A percentile compares a stretch with the other conserved stretches of the same genome.
Conservation (phyloP, 2,113 vertebrate species). For the Tragelaphus strepsiceros region DNA sequence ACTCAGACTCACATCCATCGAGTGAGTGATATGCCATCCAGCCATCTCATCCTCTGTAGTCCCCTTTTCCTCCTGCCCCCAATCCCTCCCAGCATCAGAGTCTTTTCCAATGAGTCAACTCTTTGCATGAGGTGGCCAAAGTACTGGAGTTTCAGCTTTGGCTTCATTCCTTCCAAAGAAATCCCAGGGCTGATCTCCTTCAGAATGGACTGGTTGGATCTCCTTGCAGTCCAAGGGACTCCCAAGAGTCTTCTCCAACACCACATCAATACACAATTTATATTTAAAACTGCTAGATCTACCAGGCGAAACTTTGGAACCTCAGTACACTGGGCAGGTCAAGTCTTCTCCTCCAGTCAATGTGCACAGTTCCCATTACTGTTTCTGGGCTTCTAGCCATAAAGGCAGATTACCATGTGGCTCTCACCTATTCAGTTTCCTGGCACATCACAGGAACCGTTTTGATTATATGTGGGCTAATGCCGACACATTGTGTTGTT, state of each 20-base stretch:
- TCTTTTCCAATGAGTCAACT: too few relatives aligned
- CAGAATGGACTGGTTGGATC: too few relatives aligned
- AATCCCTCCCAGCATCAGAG: too few relatives aligned
- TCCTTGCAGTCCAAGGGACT: too few relatives aligned
- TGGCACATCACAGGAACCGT: constrained; percentile 52
- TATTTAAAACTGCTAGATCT: not conserved
- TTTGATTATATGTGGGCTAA: constrained; percentile 53
- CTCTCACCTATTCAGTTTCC: constrained; percentile 8
- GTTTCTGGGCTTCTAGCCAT: constrained; percentile 11
- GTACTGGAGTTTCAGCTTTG: too few relatives aligned
- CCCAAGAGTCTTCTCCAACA: too few relatives aligned
- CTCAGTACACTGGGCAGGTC: not conserved
- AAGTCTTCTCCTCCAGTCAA: not conserved
- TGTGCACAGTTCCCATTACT: not conserved
- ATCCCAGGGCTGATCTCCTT: too few relatives aligned
- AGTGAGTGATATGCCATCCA: too few relatives aligned
- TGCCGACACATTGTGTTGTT: constrained; percentile 58
- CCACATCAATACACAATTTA: not conserved
- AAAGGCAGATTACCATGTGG: constrained; percentile 20
- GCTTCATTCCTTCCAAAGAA: too few relatives aligned
- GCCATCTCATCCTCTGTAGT: rapidly evolving
- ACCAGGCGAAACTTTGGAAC: not conserved
- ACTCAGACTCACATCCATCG: too few relatives aligned
- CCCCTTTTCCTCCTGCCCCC: too few relatives aligned
- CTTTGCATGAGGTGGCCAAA: too few relatives aligned